Conservation (phyloP, 2,888 invertebrate species). For the Candidula unifasciata region DNA sequence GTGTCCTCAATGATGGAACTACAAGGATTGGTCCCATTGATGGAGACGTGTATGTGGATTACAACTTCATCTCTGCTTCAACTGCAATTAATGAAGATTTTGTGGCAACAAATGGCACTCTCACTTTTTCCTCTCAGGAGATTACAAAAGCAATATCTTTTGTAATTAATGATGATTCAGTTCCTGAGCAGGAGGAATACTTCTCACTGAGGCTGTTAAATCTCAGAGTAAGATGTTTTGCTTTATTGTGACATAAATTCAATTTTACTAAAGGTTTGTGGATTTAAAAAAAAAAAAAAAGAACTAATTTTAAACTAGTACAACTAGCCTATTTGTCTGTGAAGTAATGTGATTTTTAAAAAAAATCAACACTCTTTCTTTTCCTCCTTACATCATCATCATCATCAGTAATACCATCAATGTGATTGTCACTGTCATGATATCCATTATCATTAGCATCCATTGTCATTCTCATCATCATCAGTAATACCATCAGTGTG, state of each 20-base stretch:
- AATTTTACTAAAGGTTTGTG: not conserved
- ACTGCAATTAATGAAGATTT: constrained; percentile 66
- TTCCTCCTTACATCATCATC: too few relatives aligned
- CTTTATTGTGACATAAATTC: not conserved
- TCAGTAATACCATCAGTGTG: too few relatives aligned
- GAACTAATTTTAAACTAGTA: too few relatives aligned
- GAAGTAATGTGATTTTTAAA: too few relatives aligned
- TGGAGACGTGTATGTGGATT: constrained; percentile 63
- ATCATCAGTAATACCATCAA: too few relatives aligned
- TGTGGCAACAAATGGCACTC: constrained; percentile 62
- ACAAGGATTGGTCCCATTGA: constrained; percentile 68
- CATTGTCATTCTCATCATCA: too few relatives aligned
- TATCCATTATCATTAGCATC: too few relatives aligned
- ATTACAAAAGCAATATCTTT: constrained; percentile 63
- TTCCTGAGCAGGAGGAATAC: constrained; percentile 70
- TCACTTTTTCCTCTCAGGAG: constrained; percentile 65
- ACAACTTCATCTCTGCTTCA: constrained; percentile 57
- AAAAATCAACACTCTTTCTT: too few relatives aligned
- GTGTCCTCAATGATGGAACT: constrained; percentile 64
- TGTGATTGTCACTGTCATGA: too few relatives aligned
- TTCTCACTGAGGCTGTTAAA: constrained; percentile 43
- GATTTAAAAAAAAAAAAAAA: too few relatives aligned
- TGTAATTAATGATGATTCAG: constrained; percentile 68
- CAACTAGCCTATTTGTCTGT: too few relatives aligned
- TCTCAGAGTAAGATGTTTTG: constrained; percentile 8